Evolutionary conservation across 2,888 invertebrate species (phyloP), one percentile per base, ranked within the genome.

Genomic region (Epicampocera succincta): DNA sequence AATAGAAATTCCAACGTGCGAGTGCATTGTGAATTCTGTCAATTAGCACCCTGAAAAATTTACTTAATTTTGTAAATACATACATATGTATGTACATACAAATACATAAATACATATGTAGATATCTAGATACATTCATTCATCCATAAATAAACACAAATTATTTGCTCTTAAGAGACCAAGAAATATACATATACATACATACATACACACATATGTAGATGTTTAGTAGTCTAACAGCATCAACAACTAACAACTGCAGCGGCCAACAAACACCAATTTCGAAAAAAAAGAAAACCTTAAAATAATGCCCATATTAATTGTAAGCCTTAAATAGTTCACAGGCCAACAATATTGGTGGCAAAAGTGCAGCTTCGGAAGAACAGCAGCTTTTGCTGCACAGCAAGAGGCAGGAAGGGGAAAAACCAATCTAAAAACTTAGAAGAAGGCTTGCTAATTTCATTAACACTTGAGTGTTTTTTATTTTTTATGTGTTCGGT

Each of bases 11-110:
- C 56, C 72, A 83, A 82, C 60, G 75, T 72, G 83, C 80, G 83
- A 80, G 80, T 84, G 83, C 80, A 81, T 54, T 82, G 74, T 82
- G 78, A 74, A 82, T 78, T 78, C 66, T 71, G 82, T 63, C 82
- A 82, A 82, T 82, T 82, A 82, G 73, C 82, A 78, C 82, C 69
- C 74, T 54, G 42, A 74, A 78, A 77, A 40, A 69, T 78, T 72
- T 72, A 66, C 66, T 72, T 71, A 38, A 52, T 58, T 82, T 68
- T 21, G 60, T 50, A 50, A 38, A 33, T 9, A 33, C 33, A 33
- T 38, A 15, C 40, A 11, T 40, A 17, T 17, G 3, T 38, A 25
- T 46, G 15, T 2, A 9, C 33, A 38, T 12, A 5, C 48, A 44
- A 13, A 15, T 13, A 40, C 29, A 42, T 29, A 29, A 4, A 0